phyloP scores from a whole-genome alignment of 1,140 invertebrate genomes.

The Drosophila navojoa region DNA sequence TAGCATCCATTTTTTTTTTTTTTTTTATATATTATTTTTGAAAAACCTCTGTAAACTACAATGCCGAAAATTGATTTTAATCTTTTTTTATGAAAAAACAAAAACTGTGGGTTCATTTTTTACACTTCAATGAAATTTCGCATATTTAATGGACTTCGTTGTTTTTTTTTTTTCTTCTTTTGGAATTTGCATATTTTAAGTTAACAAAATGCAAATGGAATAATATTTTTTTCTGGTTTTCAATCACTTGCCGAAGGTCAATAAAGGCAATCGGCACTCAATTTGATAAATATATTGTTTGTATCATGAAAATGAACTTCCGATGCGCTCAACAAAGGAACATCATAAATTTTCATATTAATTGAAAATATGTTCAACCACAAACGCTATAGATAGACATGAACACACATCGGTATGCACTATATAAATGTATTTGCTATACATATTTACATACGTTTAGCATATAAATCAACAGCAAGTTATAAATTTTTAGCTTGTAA shows the following conservation, averaged over 20 bases:
- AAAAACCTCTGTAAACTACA: no score
- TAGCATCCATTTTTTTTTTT: no score
- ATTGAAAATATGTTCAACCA: slow-evolving; percentile 55
- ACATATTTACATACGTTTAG: not conserved
- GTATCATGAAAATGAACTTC: slow-evolving; percentile 56
- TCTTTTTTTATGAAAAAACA: not conserved
- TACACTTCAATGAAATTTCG: no score
- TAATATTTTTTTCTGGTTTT: slow-evolving; percentile 3
- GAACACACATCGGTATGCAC: no score
- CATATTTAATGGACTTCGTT: slow-evolving; percentile 3
- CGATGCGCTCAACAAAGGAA: slow-evolving; percentile 31
- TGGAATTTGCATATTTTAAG: slow-evolving; percentile 30
- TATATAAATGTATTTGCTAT: no score
- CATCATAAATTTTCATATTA: slow-evolving; percentile 62
- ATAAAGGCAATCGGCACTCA: slow-evolving; percentile 20
- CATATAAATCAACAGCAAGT: slow-evolving; percentile 31
- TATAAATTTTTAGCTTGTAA: slow-evolving; percentile 3
- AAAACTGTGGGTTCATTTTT: no score
- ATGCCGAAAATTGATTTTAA: no score
- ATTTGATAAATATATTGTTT: slow-evolving; percentile 34
- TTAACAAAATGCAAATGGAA: slow-evolving; percentile 8
- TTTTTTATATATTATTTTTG: no score
- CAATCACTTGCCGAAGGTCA: slow-evolving; percentile 1
- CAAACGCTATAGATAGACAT: not conserved
- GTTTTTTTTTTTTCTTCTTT: not conserved